Conservation (phyloP, 2,797 vertebrate genomes). For the Myioborus miniatus region DNA sequence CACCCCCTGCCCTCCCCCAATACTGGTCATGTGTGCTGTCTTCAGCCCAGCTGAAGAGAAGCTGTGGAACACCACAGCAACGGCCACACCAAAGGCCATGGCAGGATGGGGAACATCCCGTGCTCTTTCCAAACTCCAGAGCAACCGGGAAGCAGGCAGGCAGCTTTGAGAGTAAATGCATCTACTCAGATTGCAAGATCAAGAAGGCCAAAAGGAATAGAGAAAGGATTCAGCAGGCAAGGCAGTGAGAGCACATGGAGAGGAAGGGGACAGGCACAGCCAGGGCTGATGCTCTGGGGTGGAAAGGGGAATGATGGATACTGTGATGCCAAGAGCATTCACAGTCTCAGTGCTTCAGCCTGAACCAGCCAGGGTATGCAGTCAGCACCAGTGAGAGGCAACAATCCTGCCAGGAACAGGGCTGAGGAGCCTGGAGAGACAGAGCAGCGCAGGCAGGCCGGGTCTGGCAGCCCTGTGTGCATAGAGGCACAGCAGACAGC, state of each 20-base stretch:
- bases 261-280: background rate
- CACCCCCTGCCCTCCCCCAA: accelerated
- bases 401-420: background rate
- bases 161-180: background rate
- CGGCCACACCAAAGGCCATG: accelerated
- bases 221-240: background rate
- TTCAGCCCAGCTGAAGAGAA: background rate
- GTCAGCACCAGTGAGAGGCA: background rate
- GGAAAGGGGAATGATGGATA: background rate
- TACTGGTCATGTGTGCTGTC: background rate
- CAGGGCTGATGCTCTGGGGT: background rate
- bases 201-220: background rate
- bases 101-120: accelerated
- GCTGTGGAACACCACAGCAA: accelerated
- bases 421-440: background rate
- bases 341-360: background rate
- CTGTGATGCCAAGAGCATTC: background rate
- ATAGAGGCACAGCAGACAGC: background rate
- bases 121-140: background rate
- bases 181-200: background rate
- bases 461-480: background rate
- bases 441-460: accelerated
- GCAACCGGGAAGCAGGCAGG: accelerated
- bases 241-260: background rate
- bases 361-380: background rate